phyloP scores from a whole-genome alignment of 2,797 vertebrate genomes.

The Lemur catta region DNA sequence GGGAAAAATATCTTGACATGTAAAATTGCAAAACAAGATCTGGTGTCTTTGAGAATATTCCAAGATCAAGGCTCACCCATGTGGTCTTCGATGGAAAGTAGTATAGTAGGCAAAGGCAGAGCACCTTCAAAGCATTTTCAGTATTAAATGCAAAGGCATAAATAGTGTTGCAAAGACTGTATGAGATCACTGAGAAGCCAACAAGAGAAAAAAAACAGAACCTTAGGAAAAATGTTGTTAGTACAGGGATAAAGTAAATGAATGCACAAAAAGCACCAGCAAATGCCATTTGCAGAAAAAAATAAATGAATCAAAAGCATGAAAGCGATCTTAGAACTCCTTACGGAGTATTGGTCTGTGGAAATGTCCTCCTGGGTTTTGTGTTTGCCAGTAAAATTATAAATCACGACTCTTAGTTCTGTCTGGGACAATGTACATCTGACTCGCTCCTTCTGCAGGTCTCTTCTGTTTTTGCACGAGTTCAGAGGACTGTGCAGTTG shows the following conservation, averaged over 20 bases:
- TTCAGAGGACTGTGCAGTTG: not conserved
- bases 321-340: not conserved
- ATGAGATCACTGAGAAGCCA: not conserved
- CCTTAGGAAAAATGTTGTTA: not conserved
- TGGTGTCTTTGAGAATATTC: not conserved
- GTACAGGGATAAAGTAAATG: not conserved
- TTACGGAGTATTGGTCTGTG: rapidly evolving
- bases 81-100: not conserved
- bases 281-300: not conserved
- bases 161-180: not conserved
- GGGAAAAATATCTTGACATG: not conserved
- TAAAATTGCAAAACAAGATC: not conserved
- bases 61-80: not conserved
- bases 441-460: rapidly evolving
- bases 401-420: not conserved
- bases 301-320: not conserved
- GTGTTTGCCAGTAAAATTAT: not conserved
- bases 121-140: not conserved
- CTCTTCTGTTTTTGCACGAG: not conserved
- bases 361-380: not conserved
- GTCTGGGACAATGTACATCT: rapidly evolving
- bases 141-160: not conserved
- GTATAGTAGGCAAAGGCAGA: not conserved
- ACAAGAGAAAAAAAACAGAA: not conserved
- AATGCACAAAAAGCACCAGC: not conserved